phyloP scores from a whole-genome alignment of 2,797 vertebrate genomes.

The Onychomys leucogaster region DNA sequence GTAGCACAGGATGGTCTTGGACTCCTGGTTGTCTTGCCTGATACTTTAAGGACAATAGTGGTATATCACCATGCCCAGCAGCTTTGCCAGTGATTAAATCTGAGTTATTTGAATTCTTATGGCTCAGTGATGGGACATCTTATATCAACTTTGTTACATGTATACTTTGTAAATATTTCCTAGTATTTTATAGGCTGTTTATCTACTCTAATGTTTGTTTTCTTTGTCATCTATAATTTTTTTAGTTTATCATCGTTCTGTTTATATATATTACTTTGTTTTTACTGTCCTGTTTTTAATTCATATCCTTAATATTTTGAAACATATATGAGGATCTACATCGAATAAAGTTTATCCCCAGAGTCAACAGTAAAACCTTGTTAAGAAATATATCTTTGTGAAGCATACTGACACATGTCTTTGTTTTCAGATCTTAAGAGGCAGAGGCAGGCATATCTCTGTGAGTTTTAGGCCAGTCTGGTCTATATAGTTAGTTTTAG shows the following conservation, averaged over 20 bases:
- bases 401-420: not conserved
- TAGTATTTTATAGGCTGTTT: not conserved
- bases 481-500: not conserved
- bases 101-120: not conserved
- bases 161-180: not conserved
- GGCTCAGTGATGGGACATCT: not conserved
- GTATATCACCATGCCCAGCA: not conserved
- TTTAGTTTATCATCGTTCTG: not conserved
- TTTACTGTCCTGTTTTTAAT: not conserved
- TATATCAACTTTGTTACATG: not conserved
- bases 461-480: not conserved
- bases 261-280: not conserved
- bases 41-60: not conserved
- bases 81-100: not conserved
- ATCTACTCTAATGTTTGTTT: not conserved
- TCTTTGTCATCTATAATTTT: not conserved
- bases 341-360: not conserved
- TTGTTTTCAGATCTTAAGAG: not conserved
- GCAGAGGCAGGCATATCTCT: not conserved
- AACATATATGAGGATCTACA: conserved; percentile 4
- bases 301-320: not conserved
- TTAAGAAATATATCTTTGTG: not conserved
- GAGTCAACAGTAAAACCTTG: not conserved
- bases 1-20: not conserved
- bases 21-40: not conserved